Evolutionary conservation across 1,140 invertebrate genomes (phyloP), one percentile per base, ranked within the genome.

Genomic region (Caerostris darwini): DNA sequence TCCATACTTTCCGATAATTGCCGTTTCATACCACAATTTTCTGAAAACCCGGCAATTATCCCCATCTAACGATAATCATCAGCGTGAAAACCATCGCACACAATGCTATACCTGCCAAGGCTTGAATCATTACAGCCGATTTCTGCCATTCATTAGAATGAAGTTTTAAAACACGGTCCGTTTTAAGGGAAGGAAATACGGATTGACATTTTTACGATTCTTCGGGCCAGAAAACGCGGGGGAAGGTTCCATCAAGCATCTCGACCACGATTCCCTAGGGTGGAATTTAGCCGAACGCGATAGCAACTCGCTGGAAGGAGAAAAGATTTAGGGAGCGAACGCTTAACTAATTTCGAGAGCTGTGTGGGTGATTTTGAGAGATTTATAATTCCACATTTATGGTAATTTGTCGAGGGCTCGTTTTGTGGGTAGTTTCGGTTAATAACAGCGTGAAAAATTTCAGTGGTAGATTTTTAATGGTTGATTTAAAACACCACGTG

Each of bases 131-230:
- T 90, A 58, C n/a, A 3, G 64, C 53, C 50, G 12, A n/a, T n/a
- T 56, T 56, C 19, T 17, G 53, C 83, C 19, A 50, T 77, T 50
- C 71, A 8, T 10, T 4, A 50, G 34, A 77, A 77, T 77, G 50
- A 5, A 77, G 71, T 50, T 77, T 77, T 77, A 77, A 77, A 77
- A 77, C 71, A 61, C 19, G 19, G 57, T 61, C 12, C 34, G 19
- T 58, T 57, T n/a, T 7, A 19, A 17, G 58, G 8, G 58, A 56
- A 89, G n/a, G 64, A 69, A 50, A 50, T 3, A 12, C 12, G 34
- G 34, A 91, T 77, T 59, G 90, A 91, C 90, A 91, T 59, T 91
- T 91, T 91, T 91, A 91, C 90, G 90, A 82, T 91, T 82, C 5
- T 5, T n/a, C 56, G 53, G 64, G 87, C 17, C 3, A 34, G 53